phyloP scores from a whole-genome alignment of 2,888 invertebrate genomes.

The Eupelmus urozonus region DNA sequence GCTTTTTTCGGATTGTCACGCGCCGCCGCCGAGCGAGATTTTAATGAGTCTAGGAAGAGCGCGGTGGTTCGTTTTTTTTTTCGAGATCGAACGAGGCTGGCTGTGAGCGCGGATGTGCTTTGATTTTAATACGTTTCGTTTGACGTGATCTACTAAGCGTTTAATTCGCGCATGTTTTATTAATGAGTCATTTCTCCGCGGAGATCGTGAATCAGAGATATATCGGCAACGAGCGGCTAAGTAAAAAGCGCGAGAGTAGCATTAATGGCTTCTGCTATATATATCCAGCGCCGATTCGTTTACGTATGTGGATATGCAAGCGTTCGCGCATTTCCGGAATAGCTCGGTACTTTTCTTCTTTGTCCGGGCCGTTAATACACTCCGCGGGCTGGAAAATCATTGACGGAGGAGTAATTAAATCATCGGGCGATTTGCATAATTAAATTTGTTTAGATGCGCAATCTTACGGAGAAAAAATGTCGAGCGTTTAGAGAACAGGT shows the following conservation, averaged over 20 bases:
- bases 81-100: neutral
- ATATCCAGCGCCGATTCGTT: neutral
- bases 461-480: neutral
- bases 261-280: neutral
- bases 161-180: slow-evolving; percentile 38
- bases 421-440: neutral
- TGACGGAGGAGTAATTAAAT: slow-evolving; percentile 15
- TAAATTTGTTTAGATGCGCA: neutral
- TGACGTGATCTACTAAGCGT: slow-evolving; percentile 18
- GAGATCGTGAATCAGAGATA: slow-evolving; percentile 31
- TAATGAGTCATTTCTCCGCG: slow-evolving; percentile 35
- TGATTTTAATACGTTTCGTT: slow-evolving; percentile 21
- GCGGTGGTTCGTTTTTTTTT: neutral
- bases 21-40: neutral
- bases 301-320: no score
- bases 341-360: neutral
- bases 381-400: neutral
- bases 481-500: neutral
- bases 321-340: slow-evolving; percentile 47
- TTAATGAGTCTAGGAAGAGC: slow-evolving; percentile 17
- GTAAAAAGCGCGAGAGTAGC: neutral
- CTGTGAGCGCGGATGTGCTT: neutral
- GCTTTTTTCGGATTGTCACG: neutral
- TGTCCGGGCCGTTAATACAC: no score
- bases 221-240: slow-evolving; percentile 8